Evolutionary conservation across 2,797 vertebrate species (phyloP).

Genomic region (Coregonus ussuriensis): DNA sequence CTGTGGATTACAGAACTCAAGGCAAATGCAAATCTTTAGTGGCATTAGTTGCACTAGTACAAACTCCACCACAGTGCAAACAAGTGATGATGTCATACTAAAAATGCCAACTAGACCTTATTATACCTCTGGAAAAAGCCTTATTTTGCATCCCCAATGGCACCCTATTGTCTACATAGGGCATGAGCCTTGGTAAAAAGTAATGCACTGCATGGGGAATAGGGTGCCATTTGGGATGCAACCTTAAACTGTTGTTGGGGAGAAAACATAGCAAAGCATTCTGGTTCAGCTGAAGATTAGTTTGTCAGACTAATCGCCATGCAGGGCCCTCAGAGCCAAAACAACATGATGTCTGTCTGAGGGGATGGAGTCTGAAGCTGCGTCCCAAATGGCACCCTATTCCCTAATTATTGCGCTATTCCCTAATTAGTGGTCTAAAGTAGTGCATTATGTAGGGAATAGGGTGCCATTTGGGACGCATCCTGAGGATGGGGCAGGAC

Average conservation of each 20-base stretch:
- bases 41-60: background rate
- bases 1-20: background rate
- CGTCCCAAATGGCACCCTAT: background rate
- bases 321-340: background rate
- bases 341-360: conserved; percentile 18
- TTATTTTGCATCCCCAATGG: background rate
- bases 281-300: conserved; percentile 4
- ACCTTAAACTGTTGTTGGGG: background rate
- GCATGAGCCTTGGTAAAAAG: background rate
- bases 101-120: background rate
- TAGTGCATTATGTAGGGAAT: background rate
- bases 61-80: conserved; percentile 2
- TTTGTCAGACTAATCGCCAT: background rate
- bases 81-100: background rate
- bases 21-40: background rate
- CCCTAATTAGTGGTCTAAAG: background rate
- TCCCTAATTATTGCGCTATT: background rate
- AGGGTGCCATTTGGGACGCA: background rate
- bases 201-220: background rate
- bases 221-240: background rate
- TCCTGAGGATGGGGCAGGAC: background rate
- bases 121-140: background rate
- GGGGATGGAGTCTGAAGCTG: conserved; percentile 1
- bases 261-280: background rate
- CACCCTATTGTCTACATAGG: background rate